Evolutionary conservation across 2,113 vertebrate species (phyloP), one percentile per base, ranked within the genome.

Genomic region (Microcebus tavaratra): DNA sequence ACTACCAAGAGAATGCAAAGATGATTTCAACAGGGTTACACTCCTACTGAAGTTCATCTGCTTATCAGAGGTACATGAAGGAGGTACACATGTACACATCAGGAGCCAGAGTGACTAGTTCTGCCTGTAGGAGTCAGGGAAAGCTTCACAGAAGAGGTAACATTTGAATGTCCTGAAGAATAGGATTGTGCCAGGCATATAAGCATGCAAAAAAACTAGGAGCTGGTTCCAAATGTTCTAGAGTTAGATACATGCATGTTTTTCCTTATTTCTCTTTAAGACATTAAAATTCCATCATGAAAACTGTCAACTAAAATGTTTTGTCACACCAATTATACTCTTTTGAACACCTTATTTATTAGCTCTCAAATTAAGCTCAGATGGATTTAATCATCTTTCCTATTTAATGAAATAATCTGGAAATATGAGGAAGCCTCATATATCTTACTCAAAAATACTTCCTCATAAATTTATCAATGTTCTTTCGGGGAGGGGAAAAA

Each of bases 321-420:
- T 92, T 91, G 59, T 88, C 63, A 88, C 53, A 90, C 8, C 70
- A 90, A 94, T 94, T 94, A 82, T 36, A 91, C 55, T 94, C 65
- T 89, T 94, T 48, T 92, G 80, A 93, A 92, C 87, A 97, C 53
- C 45, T 96, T 97, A 92, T 73, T 85, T 95, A 94, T 65, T 65
- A 94, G 25, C 23, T 90, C 53, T 91, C 81, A 91, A 81, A 95
- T 80, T 88, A 93, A 88, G 27, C 27, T 63, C 63, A 95, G 76
- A 92, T 57, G 39, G 15, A 92, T 63, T 96, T 83, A 95, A 96
- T 79, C 70, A 79, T 82, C 80, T 87, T 95, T 94, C 31, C 31
- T 65, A 90, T 55, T 95, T 94, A 92, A 86, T 87, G 34, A 94
- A 96, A 90, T 55, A 61, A 94, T 79, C 57, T 84, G 39, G 45